phyloP scores from a whole-genome alignment of 2,797 vertebrate species.

The Rallus crepitans region DNA sequence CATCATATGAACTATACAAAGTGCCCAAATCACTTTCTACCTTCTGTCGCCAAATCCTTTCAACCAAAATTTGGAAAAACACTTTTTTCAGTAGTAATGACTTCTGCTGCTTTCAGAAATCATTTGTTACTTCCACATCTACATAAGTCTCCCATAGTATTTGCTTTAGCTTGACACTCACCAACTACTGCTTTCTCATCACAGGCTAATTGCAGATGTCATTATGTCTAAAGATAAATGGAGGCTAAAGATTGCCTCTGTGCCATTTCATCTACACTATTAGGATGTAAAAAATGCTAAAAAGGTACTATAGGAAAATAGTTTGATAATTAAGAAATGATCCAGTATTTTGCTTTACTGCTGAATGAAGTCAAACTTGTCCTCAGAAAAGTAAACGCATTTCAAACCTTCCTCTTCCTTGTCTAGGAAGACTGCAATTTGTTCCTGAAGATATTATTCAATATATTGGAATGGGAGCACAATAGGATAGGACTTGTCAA shows the following conservation, averaged over 20 bases:
- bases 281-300: neutral
- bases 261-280: neutral
- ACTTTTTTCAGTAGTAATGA: neutral
- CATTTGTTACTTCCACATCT: neutral
- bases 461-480: neutral
- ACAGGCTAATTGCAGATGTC: neutral
- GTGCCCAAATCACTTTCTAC: neutral
- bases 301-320: neutral
- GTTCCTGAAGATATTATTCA: neutral
- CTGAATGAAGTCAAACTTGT: neutral
- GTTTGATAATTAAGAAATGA: neutral
- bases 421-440: neutral
- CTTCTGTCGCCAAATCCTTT: neutral
- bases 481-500: neutral
- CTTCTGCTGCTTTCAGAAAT: neutral
- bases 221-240: neutral
- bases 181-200: neutral
- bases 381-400: neutral
- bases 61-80: neutral
- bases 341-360: neutral
- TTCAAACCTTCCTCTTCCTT: neutral
- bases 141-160: neutral
- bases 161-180: neutral
- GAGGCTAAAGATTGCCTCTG: neutral
- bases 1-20: neutral